A percentile compares a stretch with the other conserved stretches of the same genome.
phyloP scores from a whole-genome alignment of 2,113 vertebrate species.

The Apaloderma vittatum region DNA sequence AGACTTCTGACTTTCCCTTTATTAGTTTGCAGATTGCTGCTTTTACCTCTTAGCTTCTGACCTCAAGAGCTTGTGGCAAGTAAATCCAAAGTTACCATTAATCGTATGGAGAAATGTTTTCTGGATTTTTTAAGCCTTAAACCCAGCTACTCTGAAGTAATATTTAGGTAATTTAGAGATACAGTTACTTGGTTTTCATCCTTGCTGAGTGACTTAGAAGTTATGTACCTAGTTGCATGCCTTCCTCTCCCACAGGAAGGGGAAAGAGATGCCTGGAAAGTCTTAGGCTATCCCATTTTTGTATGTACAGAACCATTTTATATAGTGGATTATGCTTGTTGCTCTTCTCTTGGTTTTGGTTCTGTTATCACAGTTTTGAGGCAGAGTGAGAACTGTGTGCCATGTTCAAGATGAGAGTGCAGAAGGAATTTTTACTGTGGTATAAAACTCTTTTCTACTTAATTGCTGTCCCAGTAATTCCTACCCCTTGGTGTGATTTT shows the following conservation, averaged over 20 bases:
- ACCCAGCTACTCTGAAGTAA: not conserved
- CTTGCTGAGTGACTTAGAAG: not conserved
- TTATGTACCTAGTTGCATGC: not conserved
- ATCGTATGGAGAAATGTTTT: not conserved
- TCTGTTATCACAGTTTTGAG: not conserved
- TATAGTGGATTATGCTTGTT: not conserved
- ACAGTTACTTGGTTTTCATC: not conserved
- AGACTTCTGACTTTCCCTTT: not conserved
- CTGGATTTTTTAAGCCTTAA: not conserved
- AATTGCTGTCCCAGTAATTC: not conserved
- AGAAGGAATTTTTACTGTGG: not conserved
- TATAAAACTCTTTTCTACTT: not conserved
- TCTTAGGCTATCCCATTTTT: not conserved
- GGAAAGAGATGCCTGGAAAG: not conserved
- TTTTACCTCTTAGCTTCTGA: not conserved
- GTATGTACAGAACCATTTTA: not conserved
- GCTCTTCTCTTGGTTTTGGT: not conserved
- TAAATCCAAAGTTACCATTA: not conserved
- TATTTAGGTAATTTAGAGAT: not conserved
- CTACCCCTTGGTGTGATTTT: not conserved
- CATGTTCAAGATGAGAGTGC: not conserved
- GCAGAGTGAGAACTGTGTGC: not conserved
- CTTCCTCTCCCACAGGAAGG: not conserved
- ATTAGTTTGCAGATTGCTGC: not conserved
- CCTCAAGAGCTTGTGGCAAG: not conserved